Percentiles rank a stretch among this genome's conserved stretches.
Evolutionary conservation across 2,888 invertebrate species (phyloP).

Genomic region (Ypsolopha scabrella): DNA sequence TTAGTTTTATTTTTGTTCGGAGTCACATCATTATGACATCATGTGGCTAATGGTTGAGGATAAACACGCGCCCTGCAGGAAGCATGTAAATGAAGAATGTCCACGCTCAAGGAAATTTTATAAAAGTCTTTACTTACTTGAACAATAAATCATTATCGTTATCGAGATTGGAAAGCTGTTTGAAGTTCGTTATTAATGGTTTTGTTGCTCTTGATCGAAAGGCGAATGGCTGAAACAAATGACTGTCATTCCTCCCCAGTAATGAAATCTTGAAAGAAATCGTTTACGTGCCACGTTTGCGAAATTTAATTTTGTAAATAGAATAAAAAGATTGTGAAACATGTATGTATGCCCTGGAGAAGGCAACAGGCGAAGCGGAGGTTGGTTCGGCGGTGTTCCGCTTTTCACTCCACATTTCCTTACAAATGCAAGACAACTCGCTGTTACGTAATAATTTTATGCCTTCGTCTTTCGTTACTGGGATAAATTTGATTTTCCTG

Average conservation of each 20-base stretch:
- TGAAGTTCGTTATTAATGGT: slow-evolving; percentile 2
- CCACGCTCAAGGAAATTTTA: not conserved
- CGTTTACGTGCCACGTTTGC: not conserved
- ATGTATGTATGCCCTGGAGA: not conserved
- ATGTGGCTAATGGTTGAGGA: too few species aligned
- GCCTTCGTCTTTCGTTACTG: slow-evolving; percentile 8
- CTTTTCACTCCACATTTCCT: slow-evolving; percentile 16
- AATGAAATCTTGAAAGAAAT: slow-evolving; percentile 1
- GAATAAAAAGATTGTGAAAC: not conserved
- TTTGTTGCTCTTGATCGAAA: not conserved
- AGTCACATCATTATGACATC: too few species aligned
- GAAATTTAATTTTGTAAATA: not conserved
- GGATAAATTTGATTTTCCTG: slow-evolving; percentile 28
- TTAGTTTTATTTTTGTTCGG: too few species aligned
- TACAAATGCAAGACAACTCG: slow-evolving; percentile 18
- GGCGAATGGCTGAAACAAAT: not conserved
- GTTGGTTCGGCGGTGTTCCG: slow-evolving; percentile 6
- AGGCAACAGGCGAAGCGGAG: slow-evolving; percentile 7
- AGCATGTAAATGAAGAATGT: not conserved
- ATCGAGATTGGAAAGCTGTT: slow-evolving; percentile 1
- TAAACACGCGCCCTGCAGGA: not conserved
- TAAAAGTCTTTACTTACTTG: not conserved
- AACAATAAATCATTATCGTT: slow-evolving; percentile 2
- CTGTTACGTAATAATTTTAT: slow-evolving; percentile 6
- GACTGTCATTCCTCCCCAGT: not conserved